Base-by-base conservation (phyloP, 2,113 vertebrate species). In the Lates calcarifer region DNA sequence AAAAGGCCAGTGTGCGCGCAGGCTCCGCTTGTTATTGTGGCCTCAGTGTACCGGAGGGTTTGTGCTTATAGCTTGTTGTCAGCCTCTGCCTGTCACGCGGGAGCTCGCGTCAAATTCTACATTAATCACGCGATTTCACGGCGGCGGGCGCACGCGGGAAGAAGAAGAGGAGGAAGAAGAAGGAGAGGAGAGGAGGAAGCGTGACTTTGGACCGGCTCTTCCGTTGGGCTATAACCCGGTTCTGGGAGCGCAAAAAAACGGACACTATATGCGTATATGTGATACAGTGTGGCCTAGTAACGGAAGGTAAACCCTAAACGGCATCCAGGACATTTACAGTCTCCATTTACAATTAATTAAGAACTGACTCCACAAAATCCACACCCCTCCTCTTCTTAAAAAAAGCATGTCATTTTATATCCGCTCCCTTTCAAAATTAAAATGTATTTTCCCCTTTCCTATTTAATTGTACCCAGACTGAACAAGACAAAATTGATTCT, bases 71-170 rank as follows among this genome's bases (percentile, higher is more conserved):
- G 87, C 87, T 18, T 84, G 85, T 80, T 92, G 90, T 89, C 83
- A 89, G 49, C 58, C 73, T 31, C 39, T 66, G 61, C 68, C 7
- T 88, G 89, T 88, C 88, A 90, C 81, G 86, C 85, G 79, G 82
- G 87, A 76, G 79, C 85, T 87, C 86, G 83, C 86, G 85, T 89
- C 87, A 87, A 89, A 88, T 92, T 90, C 81, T 39, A 81, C 88
- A 85, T 86, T 91, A 93, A 92, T 91, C 90, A 92, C 79, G 79
- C 67, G 78, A 87, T 90, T 91, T 92, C 76, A 87, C 74, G 80
- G 69, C 57, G 53, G 65, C 24, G 55, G 64, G 69, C 39, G 45
- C 45, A 68, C 39, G 81, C 64, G 72, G 72, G 39, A 41, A 12
- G 2, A 4, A 37, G 35, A 37, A 7, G 6, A 9, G 10, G 9